Conservation (phyloP, 1,140 invertebrate species). For the Sminthurides bifidus region DNA sequence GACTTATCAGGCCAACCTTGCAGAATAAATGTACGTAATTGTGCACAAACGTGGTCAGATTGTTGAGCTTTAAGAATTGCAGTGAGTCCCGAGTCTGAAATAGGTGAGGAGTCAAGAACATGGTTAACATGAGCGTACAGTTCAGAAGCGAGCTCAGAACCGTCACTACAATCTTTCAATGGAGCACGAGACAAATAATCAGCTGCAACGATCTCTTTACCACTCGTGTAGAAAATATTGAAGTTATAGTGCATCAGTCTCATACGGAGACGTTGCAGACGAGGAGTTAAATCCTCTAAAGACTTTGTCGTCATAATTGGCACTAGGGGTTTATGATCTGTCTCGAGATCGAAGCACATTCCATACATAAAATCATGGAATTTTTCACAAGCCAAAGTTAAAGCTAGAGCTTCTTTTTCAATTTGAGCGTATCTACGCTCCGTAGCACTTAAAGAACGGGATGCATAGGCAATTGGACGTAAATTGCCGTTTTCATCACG, state of each 20-base stretch:
- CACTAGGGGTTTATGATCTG: constrained; percentile 35
- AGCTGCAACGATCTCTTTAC: constrained; percentile 33
- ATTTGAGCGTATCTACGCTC: constrained; percentile 33
- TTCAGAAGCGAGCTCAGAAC: neutral
- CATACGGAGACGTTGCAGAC: constrained; percentile 37
- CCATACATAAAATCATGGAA: constrained; percentile 32
- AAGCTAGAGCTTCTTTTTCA: constrained; percentile 35
- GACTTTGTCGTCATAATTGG: constrained; percentile 31
- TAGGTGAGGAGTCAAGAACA: neutral
- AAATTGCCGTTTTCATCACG: constrained; percentile 4
- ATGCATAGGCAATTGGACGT: constrained; percentile 34
- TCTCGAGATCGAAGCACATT: constrained; percentile 31
- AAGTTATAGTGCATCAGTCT: constrained; percentile 35
- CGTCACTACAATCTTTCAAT: neutral
- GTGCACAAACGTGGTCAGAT: neutral
- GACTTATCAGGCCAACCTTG: neutral
- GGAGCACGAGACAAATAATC: constrained; percentile 34
- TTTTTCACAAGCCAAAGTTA: constrained; percentile 32
- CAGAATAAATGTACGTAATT: neutral
- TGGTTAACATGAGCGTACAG: neutral
- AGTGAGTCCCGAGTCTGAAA: neutral
- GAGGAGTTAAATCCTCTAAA: constrained; percentile 33
- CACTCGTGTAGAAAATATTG: constrained; percentile 33
- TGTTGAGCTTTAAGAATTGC: constrained; percentile 11
- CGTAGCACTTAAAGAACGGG: constrained; percentile 22